Evolutionary conservation across 2,797 vertebrate genomes (phyloP).

Genomic region (Dromococcyx pavoninus): DNA sequence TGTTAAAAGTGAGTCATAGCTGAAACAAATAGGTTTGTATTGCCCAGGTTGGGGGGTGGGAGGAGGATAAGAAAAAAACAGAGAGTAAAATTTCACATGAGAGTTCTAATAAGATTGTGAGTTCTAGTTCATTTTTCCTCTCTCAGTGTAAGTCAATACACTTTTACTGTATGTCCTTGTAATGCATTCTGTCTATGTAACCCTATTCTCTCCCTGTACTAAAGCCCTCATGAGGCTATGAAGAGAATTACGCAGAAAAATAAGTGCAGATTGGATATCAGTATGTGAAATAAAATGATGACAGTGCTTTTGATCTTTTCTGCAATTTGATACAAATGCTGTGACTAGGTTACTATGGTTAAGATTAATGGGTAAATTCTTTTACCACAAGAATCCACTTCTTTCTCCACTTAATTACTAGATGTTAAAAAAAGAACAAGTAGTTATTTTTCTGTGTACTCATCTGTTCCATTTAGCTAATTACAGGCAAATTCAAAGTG

Average conservation of each 20-base stretch:
- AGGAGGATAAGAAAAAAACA: rapidly evolving
- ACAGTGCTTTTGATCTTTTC: not conserved
- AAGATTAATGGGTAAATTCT: conserved; percentile 48
- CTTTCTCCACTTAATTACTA: conserved; percentile 45
- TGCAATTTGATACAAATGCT: conserved; percentile 34
- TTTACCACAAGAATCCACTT: conserved; percentile 20
- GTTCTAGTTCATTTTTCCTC: not conserved
- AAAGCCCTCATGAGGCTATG: not conserved
- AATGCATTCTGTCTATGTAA: not conserved
- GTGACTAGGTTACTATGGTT: conserved; percentile 5
- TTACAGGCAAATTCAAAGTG: not conserved
- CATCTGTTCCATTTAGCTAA: conserved; percentile 19
- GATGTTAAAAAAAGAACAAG: conserved; percentile 11
- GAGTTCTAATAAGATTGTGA: not conserved
- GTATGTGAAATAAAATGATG: not conserved
- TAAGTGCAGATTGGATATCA: not conserved
- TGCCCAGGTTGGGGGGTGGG: not conserved
- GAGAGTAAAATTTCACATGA: not conserved
- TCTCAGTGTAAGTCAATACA: not conserved
- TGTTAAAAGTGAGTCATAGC: not conserved
- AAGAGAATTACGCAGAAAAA: conserved; percentile 11
- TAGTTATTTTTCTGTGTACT: conserved; percentile 6
- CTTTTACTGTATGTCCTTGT: not conserved
- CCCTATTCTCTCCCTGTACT: not conserved
- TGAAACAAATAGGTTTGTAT: not conserved